Conservation (phyloP, 2,113 vertebrate genomes). For the Cyprinodon brontotheroides region DNA sequence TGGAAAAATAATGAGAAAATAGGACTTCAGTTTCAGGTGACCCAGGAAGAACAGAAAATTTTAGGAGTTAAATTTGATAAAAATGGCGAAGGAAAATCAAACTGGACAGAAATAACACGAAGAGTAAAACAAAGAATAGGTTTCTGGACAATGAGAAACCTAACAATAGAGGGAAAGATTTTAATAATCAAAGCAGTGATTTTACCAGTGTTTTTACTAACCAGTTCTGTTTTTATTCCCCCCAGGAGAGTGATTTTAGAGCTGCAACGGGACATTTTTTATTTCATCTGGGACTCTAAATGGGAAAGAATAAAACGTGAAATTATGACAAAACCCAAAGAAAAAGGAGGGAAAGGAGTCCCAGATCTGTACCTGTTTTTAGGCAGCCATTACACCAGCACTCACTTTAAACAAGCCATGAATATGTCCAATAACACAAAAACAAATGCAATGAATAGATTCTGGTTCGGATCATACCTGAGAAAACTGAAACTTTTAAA, state of each 20-base stretch:
- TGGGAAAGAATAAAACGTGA: not conserved
- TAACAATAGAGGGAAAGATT: not conserved
- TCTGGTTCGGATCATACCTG: no score
- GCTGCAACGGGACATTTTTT: not conserved
- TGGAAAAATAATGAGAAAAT: not conserved
- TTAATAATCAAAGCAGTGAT: conserved; percentile 1
- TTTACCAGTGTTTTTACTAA: not conserved
- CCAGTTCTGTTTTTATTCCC: not conserved
- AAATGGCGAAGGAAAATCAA: not conserved
- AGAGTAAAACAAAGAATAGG: not conserved
- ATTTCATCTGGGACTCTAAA: not conserved
- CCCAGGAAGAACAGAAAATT: not conserved
- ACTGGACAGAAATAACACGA: not conserved
- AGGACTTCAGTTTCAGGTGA: not conserved
- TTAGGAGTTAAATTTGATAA: not conserved
- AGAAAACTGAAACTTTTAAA: no score
- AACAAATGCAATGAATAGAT: no score
- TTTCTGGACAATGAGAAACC: not conserved
- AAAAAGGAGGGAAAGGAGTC: not conserved
- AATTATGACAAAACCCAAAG: not conserved
- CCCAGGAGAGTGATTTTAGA: not conserved
- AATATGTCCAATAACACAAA: no score
- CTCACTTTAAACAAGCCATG: no score
- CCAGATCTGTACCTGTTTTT: not conserved
- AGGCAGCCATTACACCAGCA: no score